Base-by-base conservation (phyloP, 2,113 vertebrate species). In the Eulemur rufifrons region DNA sequence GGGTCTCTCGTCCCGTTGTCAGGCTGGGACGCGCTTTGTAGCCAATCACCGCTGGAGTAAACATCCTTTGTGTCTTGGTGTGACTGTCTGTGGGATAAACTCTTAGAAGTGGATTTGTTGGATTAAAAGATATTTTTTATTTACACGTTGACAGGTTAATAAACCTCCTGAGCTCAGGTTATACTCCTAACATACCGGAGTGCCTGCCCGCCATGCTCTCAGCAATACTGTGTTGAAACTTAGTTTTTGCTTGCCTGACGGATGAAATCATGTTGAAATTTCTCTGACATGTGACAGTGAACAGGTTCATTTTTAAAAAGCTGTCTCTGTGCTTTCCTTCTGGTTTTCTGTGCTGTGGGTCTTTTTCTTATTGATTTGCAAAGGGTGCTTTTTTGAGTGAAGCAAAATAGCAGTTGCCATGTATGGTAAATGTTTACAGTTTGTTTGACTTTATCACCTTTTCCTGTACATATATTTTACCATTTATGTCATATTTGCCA, bases 21-120 rank as follows among this genome's bases (percentile, higher is more conserved):
- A 0, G 1, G 66, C 21, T 5, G 52, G 14, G 12, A 25, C 14
- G 14, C 0, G 0, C 23, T 7, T 27, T 11, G 12, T 1, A 18
- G 68, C 52, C 18, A 4, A 7, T 25, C 1, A 13, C 21, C 11
- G 4, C 42, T 5, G 39, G 23, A 32, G 54, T 11, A 34, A 52
- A 14, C 3, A 12, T 15, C 5, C 0, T 20, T 0, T 37, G 8
- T n/a, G 18, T 32, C n/a, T 39, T 4, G 15, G 2, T 61, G 63
- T n/a, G 86, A 45, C 39, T 34, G 45, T 63, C 34, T 6, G 71
- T 12, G 13, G 50, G 52, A 9, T 42, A 8, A 54, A 27, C 25
- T 39, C 56, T 32, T 11, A 14, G 80, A 59, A 37, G 63, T 7
- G 18, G 52, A 71, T 17, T 42, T 37, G 66, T 42, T 64, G 95